Evolutionary conservation across 2,888 invertebrate species (phyloP).

Genomic region (Scaptomyza tumidula): DNA sequence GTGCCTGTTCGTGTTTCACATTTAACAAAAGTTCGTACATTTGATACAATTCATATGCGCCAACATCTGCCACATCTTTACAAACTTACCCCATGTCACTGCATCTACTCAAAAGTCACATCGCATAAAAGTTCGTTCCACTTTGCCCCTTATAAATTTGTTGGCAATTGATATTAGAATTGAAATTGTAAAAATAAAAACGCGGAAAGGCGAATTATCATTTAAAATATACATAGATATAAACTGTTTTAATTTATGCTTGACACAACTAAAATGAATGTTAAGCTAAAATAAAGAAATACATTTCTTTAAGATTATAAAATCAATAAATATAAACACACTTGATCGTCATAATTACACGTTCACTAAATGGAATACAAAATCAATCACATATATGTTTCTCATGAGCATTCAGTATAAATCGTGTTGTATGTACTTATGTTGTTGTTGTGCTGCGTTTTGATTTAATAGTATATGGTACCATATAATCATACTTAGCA

Average conservation of each 20-base stretch:
- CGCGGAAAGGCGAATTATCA: not conserved
- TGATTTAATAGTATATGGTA: conserved; percentile 17
- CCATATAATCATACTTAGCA: conserved; percentile 33
- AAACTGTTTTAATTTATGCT: not conserved
- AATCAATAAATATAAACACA: not conserved
- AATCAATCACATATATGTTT: conserved; percentile 15
- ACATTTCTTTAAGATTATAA: not conserved
- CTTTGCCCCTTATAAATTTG: conserved; percentile 5
- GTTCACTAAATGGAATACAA: not conserved
- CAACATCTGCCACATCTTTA: conserved; percentile 51
- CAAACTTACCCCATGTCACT: conserved; percentile 33
- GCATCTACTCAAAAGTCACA: conserved; percentile 37
- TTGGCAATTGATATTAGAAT: conserved; percentile 2
- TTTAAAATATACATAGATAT: not conserved
- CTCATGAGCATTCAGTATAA: conserved; percentile 39
- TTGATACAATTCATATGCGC: conserved; percentile 48
- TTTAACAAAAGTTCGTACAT: conserved; percentile 49
- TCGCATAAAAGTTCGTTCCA: conserved; percentile 36
- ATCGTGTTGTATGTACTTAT: conserved; percentile 14
- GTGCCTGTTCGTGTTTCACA: conserved; percentile 45
- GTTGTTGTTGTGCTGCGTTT: conserved; percentile 15
- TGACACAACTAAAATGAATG: not conserved
- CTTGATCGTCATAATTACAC: conserved; percentile 1
- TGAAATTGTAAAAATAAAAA: not conserved
- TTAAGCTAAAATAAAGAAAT: not conserved